Conservation (phyloP, 1,140 invertebrate species). For the Cyphomyrmex costatus region DNA sequence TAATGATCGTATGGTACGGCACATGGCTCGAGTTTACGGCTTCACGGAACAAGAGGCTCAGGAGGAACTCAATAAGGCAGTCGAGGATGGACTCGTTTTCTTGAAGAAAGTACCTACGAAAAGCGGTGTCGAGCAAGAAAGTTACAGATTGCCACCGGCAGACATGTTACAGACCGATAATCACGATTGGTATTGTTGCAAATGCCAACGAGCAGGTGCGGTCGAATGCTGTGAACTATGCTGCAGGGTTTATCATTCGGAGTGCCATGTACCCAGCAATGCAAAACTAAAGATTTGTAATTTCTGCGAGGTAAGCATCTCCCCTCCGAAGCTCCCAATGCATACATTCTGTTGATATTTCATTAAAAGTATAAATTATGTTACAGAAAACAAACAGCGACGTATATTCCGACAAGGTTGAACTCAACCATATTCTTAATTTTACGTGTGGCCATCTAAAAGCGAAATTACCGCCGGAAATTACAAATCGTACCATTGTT, state of each 20-base stretch:
- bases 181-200: slow-evolving; percentile 84
- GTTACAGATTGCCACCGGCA: slow-evolving; percentile 78
- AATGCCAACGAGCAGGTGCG: slow-evolving; percentile 81
- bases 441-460: slow-evolving; percentile 85
- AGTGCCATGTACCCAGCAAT: slow-evolving; percentile 76
- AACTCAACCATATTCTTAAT: slow-evolving; percentile 82
- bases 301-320: slow-evolving; percentile 81
- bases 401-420: slow-evolving; percentile 74
- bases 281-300: slow-evolving; percentile 77
- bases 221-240: slow-evolving; percentile 83
- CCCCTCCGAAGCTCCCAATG: not conserved
- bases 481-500: slow-evolving; percentile 83
- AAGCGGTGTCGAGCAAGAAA: slow-evolving; percentile 81
- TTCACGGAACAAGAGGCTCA: slow-evolving; percentile 82
- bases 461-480: slow-evolving; percentile 83
- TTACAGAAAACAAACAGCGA: slow-evolving; percentile 81
- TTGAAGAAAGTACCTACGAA: slow-evolving; percentile 83
- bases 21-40: slow-evolving; percentile 81
- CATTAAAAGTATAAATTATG: slow-evolving; percentile 4
- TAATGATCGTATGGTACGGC: slow-evolving; percentile 82
- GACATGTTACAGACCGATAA: slow-evolving; percentile 73
- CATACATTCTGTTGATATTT: not conserved
- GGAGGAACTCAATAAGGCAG: slow-evolving; percentile 81
- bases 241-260: slow-evolving; percentile 81
- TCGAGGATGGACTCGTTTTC: slow-evolving; percentile 81